Base-by-base conservation (phyloP, 1,140 invertebrate species). In the Dreissena rostriformis region DNA sequence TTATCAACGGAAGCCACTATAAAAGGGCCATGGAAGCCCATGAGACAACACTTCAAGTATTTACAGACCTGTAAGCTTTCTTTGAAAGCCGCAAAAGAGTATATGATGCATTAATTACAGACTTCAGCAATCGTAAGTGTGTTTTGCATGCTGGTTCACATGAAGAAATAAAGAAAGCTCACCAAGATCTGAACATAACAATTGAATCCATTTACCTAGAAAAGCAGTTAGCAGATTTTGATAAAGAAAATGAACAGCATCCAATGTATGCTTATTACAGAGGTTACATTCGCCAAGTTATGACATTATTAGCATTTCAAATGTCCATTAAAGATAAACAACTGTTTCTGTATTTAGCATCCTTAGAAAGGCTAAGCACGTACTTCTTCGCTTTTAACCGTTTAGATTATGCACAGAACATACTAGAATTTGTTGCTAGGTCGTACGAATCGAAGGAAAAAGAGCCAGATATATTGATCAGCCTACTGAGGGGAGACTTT, bases 1-100 rank as follows among this genome's bases (percentile, higher is more conserved):
- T 71, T 4, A 71, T 71, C 39, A 71, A 71, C 24, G 68, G 68
- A 12, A 71, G 19, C 39, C 68, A 71, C 68, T 39, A 71, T 51
- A 71, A 71, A 6, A 29, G 68, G 52, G 68, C 68, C 49, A 28
- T 71, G 14, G 68, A 71, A 49, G 68, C 68, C 10, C 68, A 71
- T 49, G 28, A 71, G 24, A 71, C 68, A 15, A 71, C 39, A 15
- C 39, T 71, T 49, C 68, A 71, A 71, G 68, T 71, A 24, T 71
- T 71, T 19, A 19, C 68, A 19, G 39, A 71, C 68, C 15, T 71
- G 11, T 51, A 1, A 19, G 26, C 28, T 51, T 71, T 71, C 68
- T 71, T 71, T 71, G 11, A 29, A 49, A 51, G 39, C n/a, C 39
- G 24, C 19, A 29, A 29, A 2, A 29, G 49, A 19, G 68, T 49